Evolutionary conservation across 2,113 vertebrate genomes (phyloP), one percentile per base, ranked within the genome.

Genomic region (Elachura formosa): DNA sequence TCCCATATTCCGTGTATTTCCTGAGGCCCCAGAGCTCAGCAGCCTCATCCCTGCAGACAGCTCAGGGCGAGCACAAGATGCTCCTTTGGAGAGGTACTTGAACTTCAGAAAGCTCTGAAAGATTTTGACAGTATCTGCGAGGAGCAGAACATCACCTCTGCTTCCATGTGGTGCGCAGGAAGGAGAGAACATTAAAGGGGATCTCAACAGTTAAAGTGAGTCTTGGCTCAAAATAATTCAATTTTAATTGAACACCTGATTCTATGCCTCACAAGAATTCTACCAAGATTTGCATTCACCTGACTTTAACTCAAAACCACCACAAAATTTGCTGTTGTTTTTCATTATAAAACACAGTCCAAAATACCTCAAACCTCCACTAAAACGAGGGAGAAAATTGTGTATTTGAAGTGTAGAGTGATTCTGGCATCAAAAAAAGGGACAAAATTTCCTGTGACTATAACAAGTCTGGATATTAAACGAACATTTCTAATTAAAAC

Each of bases 1-100:
- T 88, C 90, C 74, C 67, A 21, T 18, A 72, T 52, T 81, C 89
- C 91, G 29, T 55, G 49, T 12, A 43, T 92, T 91, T 91, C 95
- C 89, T 84, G 91, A 87, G 89, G 18, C 23, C 82, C n/a, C 34
- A 29, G 69, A 74, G 64, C 58, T 58, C 62, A 79, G 89, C 62
- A 82, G 38, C 77, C 85, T 13, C 5, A 0, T 22, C 56, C 82
- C 86, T 83, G 45, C 91, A 25, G 14, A n/a, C 34, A 81, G 23
- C 69, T 87, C 59, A 14, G 62, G 67, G 81, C 90, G 77, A 96
- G 87, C 38, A 58, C 34, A 12, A 29, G 62, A 13, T 0, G 3
- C 9, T 48, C 28, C 23, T 25, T 56, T 73, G 56, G 51, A 87
- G 52, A 58, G 69, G 24, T 4, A 2, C 66, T 79, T 52, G 81